Conservation (phyloP, 2,888 invertebrate species). For the Drosophila seclusa region DNA sequence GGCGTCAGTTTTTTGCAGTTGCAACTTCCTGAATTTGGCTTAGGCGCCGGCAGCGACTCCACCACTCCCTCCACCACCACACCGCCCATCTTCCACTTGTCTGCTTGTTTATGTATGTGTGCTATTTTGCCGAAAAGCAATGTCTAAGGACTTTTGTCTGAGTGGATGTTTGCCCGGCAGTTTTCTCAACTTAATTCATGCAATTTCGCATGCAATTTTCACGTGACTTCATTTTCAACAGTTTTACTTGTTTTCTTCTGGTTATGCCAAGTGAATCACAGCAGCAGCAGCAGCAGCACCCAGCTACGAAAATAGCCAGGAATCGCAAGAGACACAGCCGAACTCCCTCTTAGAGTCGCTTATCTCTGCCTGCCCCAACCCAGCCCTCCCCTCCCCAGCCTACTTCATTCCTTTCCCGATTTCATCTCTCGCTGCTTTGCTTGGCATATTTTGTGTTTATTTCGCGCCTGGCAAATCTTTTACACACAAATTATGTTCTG, state of each 20-base stretch:
- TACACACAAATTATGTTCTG: conserved; percentile 70
- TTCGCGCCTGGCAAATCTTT: conserved; percentile 36
- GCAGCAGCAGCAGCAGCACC: conserved; percentile 1
- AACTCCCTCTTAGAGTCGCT: conserved; percentile 20
- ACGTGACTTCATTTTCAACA: conserved; percentile 51
- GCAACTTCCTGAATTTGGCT: conserved; percentile 78
- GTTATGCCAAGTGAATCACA: conserved; percentile 15
- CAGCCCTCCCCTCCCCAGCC: neutral
- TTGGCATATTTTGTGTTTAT: conserved; percentile 17
- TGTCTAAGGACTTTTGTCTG: conserved; percentile 84
- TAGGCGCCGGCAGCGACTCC: conserved; percentile 26
- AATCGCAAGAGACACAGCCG: conserved; percentile 29
- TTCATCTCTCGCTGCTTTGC: neutral
- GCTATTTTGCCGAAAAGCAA: conserved; percentile 80
- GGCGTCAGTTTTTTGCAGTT: conserved; percentile 66
- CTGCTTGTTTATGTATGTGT: conserved; percentile 52
- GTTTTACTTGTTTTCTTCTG: conserved; percentile 19
- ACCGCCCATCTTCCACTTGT: conserved; percentile 1
- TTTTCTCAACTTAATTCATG: conserved; percentile 67
- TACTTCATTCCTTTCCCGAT: neutral
- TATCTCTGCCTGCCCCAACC: neutral
- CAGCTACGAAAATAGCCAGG: conserved; percentile 41
- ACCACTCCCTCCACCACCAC: neutral
- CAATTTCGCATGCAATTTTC: conserved; percentile 75
- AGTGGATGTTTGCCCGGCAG: conserved; percentile 74